These are phyloP conservation scores for Phoxinus dragarum DNA, from an alignment of 2,797 vertebrate species.

Conservation along the genomic window DNA sequence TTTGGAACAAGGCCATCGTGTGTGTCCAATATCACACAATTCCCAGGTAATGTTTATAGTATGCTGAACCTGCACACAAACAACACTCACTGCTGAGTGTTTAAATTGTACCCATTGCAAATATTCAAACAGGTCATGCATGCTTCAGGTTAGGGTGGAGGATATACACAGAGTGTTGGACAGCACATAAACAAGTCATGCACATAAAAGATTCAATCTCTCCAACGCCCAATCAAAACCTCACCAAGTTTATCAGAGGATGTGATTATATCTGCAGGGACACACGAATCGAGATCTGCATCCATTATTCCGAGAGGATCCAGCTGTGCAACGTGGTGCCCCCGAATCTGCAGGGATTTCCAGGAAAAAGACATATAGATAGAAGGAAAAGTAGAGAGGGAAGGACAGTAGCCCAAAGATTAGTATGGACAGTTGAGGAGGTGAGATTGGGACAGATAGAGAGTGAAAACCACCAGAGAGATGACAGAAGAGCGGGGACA, in stretches of 20 bases:
- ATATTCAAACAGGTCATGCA: slow-evolving; percentile 34
- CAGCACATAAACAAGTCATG: slow-evolving; percentile 27
- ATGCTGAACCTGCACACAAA: slow-evolving; percentile 7
- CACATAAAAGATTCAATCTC: background rate
- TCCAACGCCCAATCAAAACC: slow-evolving; percentile 51
- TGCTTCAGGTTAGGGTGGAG: background rate
- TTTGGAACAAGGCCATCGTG: background rate
- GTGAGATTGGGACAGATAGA: slow-evolving; percentile 42
- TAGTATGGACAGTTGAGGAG: slow-evolving; percentile 14
- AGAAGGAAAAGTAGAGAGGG: slow-evolving; percentile 54
- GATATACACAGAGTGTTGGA: background rate
- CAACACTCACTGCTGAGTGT: background rate
- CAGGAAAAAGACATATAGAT: slow-evolving; percentile 3
- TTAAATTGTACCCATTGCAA: slow-evolving; percentile 42
- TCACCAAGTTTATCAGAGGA: slow-evolving; percentile 89
- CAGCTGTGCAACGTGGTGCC: slow-evolving; percentile 89
- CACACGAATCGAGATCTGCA: slow-evolving; percentile 86
- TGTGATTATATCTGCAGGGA: slow-evolving; percentile 86
- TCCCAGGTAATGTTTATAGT: slow-evolving; percentile 14
- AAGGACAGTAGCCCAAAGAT: slow-evolving; percentile 28
- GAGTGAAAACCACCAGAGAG: slow-evolving; percentile 27
- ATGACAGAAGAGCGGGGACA: slow-evolving; percentile 29
- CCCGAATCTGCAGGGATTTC: slow-evolving; percentile 75
- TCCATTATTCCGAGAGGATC: slow-evolving; percentile 95
- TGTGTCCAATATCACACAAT: background rate